These are phyloP conservation scores for Silurus glanis DNA, from an alignment of 2,113 vertebrate species.

Conservation along the genomic window DNA sequence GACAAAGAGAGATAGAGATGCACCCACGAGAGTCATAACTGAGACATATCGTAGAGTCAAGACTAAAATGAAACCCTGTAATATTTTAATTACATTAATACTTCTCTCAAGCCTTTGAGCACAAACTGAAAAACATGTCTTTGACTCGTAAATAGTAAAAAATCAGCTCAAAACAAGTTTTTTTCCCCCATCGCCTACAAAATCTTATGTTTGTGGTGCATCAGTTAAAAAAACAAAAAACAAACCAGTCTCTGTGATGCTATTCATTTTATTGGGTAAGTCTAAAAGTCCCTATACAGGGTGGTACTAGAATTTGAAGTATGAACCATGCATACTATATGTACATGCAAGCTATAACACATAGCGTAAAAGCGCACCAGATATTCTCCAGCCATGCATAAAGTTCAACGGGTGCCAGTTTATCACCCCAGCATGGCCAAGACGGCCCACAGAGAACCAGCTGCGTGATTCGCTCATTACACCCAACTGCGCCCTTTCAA, in stretches of 20 bases:
- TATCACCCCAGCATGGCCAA: background rate
- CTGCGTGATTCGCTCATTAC: conserved; percentile 46
- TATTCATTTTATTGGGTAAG: background rate
- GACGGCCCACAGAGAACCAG: conserved; percentile 12
- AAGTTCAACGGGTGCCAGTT: background rate
- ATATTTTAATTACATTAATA: background rate
- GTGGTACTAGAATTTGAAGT: too few relatives aligned
- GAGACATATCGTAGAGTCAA: background rate
- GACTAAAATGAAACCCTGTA: background rate
- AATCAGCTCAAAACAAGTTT: background rate
- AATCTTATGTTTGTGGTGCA: background rate
- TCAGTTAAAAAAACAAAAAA: too few relatives aligned
- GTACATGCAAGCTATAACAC: background rate
- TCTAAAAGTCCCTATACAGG: background rate
- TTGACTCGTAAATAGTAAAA: background rate
- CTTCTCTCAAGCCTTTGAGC: background rate
- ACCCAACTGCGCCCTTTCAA: conserved; percentile 38
- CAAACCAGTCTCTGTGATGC: too few relatives aligned
- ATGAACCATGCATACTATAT: too few relatives aligned
- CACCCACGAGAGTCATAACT: too few relatives aligned
- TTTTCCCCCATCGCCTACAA: background rate
- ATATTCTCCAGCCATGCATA: background rate
- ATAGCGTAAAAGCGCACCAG: background rate
- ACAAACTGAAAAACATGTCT: background rate
- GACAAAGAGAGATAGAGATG: too few relatives aligned